Evolutionary conservation across 2,888 invertebrate genomes (phyloP), one percentile per base, ranked within the genome.

Genomic region (Dicyrtomina minuta): DNA sequence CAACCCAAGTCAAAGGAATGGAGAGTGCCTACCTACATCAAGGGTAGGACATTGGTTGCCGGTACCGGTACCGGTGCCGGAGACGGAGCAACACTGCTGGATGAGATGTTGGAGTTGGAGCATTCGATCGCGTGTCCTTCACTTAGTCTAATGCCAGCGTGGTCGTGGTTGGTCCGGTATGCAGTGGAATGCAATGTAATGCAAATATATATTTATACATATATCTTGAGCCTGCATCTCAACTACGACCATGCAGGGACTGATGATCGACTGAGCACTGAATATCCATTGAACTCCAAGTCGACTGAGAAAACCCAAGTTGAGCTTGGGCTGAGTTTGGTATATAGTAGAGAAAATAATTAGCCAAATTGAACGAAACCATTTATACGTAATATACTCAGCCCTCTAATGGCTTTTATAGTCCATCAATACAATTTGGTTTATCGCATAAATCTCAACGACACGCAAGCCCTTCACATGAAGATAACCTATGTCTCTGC

Each of bases 311-410:
- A 33, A 33, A 46, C 4, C 13, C 22, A 53, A 5, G 53, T 33
- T 51, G 56, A 56, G 56, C 13, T 24, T 33, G 24, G 26, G 8
- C 17, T 22, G 39, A 33, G 51, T 17, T n/a, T 13, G 22, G 26
- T 20, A 53, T 13, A 15, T 27, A 26, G 55, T 43, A 53, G 66
- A 60, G 65, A 72, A 72, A 72, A 72, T 72, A 72, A 72, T 72
- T 72, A 72, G 70, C 67, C 60, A 72, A 72, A 72, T 70, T 70
- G 69, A 70, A 70, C 70, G 20, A 46, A 55, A 61, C 68, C 69
- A 72, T 70, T 70, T 67, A 65, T 70, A 67, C 67, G 67, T 70
- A 70, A 70, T 70, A 70, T 67, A 70, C 69, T 60, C 66, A 44
- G 60, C 43, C 56, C 44, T 69, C 60, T 68, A 72, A 72, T 68